A percentile compares a stretch with the other conserved stretches of the same genome.
phyloP scores from a whole-genome alignment of 2,888 invertebrate species.

The Bibio marci region DNA sequence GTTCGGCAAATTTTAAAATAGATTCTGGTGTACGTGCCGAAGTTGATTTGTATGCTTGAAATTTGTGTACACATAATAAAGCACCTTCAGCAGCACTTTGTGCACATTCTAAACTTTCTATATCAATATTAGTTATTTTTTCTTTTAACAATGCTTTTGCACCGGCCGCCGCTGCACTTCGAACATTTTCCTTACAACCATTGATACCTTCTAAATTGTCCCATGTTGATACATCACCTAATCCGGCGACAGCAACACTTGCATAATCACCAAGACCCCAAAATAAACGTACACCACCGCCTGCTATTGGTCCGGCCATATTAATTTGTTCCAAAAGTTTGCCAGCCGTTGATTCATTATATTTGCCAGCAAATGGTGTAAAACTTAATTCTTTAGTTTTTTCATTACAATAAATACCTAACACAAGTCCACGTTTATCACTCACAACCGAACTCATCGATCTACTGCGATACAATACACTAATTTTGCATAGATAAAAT shows the following conservation, averaged over 20 bases:
- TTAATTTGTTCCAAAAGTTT: background rate
- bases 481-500: no score
- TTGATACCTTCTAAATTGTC: conserved; percentile 52
- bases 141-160: conserved; percentile 36
- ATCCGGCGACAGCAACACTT: conserved; percentile 53
- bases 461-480: no score
- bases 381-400: background rate
- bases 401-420: no score
- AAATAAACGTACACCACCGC: conserved; percentile 39
- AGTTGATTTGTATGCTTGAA: conserved; percentile 30
- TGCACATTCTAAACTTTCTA: conserved; percentile 61
- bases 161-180: conserved; percentile 47
- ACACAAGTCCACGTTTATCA: no score
- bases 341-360: background rate
- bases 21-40: conserved; percentile 18
- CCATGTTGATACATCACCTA: conserved; percentile 50
- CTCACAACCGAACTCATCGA: no score
- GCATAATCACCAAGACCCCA: conserved; percentile 47
- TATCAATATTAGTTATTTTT: conserved; percentile 36
- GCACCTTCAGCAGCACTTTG: conserved; percentile 70
- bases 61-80: conserved; percentile 46
- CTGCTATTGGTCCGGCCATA: conserved; percentile 30
- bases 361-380: background rate
- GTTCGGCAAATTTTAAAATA: conserved; percentile 14
- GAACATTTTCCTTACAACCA: conserved; percentile 55